phyloP scores from a whole-genome alignment of 92 coral and sea anemone species.

The Zoanthus gigantus region DNA sequence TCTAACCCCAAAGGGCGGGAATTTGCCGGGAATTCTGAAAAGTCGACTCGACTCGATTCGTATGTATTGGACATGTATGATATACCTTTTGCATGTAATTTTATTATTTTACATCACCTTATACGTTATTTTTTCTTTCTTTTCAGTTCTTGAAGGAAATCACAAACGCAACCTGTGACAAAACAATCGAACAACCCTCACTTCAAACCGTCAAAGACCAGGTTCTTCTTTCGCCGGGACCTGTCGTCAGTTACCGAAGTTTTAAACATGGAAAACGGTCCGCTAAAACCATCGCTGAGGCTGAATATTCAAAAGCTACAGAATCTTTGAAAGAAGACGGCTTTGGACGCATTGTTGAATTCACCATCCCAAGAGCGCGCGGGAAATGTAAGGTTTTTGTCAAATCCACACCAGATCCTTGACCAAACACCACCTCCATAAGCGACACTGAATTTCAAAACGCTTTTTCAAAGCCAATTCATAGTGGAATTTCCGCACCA shows the following conservation, averaged over 20 bases:
- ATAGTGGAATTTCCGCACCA: slow-evolving; percentile 22
- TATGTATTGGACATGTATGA: slow-evolving; percentile 4
- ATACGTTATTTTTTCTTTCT: slow-evolving; percentile 1
- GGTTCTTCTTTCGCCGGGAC: slow-evolving; percentile 34
- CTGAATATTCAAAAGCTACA: slow-evolving; percentile 31
- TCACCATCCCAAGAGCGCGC: slow-evolving; percentile 40
- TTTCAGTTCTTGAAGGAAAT: slow-evolving; percentile 19
- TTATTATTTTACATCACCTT: slow-evolving; percentile 1
- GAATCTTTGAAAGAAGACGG: slow-evolving; percentile 26
- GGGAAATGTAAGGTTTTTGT: slow-evolving; percentile 54
- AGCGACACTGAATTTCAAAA: slow-evolving; percentile 14
- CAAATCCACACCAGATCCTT: slow-evolving; percentile 44
- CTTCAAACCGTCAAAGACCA: background rate
- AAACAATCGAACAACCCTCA: slow-evolving; percentile 31
- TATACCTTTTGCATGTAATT: background rate
- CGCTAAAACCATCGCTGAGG: slow-evolving; percentile 6
- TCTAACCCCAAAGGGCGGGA: slow-evolving; percentile 45
- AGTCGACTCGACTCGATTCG: too few species aligned
- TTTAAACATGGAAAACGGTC: slow-evolving; percentile 39
- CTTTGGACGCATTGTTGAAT: slow-evolving; percentile 47
- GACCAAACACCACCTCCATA: slow-evolving; percentile 46
- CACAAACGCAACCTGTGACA: slow-evolving; percentile 22
- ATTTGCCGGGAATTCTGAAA: background rate
- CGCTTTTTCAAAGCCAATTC: slow-evolving; percentile 42
- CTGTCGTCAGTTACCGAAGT: slow-evolving; percentile 9